Evolutionary conservation across 1,140 invertebrate species (phyloP), one percentile per base, ranked within the genome.

Genomic region (Ruditapes philippinarum): DNA sequence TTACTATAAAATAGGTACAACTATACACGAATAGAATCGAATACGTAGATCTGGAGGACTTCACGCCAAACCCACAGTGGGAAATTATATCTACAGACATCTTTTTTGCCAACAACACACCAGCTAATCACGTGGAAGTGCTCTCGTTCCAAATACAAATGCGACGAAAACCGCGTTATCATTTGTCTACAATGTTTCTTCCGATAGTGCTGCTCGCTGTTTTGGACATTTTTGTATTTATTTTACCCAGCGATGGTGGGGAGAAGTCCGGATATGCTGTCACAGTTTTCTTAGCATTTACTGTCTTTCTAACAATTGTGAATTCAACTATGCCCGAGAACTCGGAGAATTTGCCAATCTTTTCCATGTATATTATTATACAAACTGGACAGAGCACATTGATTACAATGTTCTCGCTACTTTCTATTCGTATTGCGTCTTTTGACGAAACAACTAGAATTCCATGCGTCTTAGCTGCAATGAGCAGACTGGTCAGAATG

Each of bases 211-310:
- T 79, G 1, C 45, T 79, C 3, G 40, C 74, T 42, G 22, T 79
- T n/a, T 25, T 54, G 7, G 42, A 79, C 2, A 31, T 79, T n/a
- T 49, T 33, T 25, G 74, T 79, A 17, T 79, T 79, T 36, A 4
- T 54, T n/a, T 19, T 79, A 5, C 74, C 74, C 28, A 79, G 42
- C 14, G 49, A 79, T 28, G 42, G 74, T 11, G 74, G 74, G 11
- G 74, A 79, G 33, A 79, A 79, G 49, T 25, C 74, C 3, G 74
- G 74, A 5, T 79, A 45, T 79, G 74, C 74, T 2, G 74, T 79
- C 25, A 79, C 74, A 12, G 49, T 79, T 4, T 79, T 79, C 25
- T 28, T 79, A 19, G 40, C 74, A 11, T 28, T 54, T 25, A 45
- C 49, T 11, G 74, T 79, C 7, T 79, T 79, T 79, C n/a, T 54